Percentiles rank a stretch among this genome's conserved stretches.
These are phyloP conservation scores for Saccopteryx leptura DNA, from an alignment of 2,113 vertebrate genomes.

Conservation along the genomic window DNA sequence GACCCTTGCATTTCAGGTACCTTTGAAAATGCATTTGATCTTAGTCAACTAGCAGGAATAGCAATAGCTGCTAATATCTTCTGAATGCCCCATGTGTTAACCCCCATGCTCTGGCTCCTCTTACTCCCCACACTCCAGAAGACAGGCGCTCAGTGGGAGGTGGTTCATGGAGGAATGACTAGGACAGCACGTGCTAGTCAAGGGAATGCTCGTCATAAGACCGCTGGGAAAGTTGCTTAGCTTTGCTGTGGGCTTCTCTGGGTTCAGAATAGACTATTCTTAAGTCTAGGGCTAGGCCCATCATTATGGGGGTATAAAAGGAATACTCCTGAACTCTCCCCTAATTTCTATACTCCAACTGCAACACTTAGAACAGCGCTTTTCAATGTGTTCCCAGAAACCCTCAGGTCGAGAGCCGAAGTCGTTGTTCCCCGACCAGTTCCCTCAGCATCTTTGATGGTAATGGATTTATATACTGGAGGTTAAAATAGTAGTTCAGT, in stretches of 20 bases:
- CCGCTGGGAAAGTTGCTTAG: background rate
- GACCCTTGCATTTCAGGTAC: background rate
- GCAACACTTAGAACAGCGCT: background rate
- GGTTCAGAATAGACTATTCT: background rate
- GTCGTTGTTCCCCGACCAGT: background rate
- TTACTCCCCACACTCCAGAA: background rate
- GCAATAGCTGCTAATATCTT: background rate
- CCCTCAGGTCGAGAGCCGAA: background rate
- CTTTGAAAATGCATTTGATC: constrained; percentile 6
- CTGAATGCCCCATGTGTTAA: background rate
- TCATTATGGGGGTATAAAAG: background rate
- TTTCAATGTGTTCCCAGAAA: background rate
- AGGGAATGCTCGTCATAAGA: background rate
- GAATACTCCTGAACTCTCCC: background rate
- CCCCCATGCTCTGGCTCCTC: background rate
- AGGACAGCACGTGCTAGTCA: no score
- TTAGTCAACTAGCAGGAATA: background rate
- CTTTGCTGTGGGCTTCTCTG: background rate
- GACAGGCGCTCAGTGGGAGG: background rate
- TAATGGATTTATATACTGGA: background rate
- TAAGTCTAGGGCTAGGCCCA: background rate
- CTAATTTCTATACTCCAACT: background rate
- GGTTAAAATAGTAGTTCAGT: background rate
- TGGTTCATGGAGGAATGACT: accelerated
- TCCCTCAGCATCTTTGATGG: background rate